Percentiles rank a stretch among this genome's conserved stretches.
Conservation (phyloP, 2,113 vertebrate genomes). For the Anarrhichthys ocellatus region DNA sequence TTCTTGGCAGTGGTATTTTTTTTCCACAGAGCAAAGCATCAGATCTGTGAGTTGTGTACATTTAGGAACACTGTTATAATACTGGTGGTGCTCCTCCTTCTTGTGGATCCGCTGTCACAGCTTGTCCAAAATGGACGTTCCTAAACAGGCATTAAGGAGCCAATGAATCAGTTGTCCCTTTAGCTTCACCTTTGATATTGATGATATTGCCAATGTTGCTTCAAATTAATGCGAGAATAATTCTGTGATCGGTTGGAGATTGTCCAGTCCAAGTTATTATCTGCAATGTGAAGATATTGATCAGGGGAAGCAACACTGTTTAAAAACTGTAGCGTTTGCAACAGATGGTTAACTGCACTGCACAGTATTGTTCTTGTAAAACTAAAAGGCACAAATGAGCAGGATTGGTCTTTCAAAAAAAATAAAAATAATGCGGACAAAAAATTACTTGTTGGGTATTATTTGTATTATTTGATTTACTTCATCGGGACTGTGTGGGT, state of each 20-base stretch:
- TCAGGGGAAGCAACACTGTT: background rate
- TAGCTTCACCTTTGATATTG: slow-evolving; percentile 6
- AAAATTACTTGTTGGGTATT: no score
- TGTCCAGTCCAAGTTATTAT: background rate
- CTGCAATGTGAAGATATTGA: background rate
- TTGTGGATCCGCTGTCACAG: background rate
- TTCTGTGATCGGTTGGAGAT: background rate
- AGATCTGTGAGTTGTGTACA: background rate
- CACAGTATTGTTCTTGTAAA: no score
- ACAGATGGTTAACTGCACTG: background rate
- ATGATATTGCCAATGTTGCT: background rate
- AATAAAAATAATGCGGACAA: no score
- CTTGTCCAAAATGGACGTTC: background rate
- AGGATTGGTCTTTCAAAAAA: no score
- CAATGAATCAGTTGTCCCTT: background rate
- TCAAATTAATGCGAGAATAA: background rate
- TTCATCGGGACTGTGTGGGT: no score
- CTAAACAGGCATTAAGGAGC: background rate
- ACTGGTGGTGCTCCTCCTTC: background rate
- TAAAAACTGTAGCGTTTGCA: background rate
- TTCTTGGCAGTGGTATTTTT: slow-evolving; percentile 6
- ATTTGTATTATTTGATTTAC: no score
- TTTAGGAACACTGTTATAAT: background rate
- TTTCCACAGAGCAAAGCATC: background rate
- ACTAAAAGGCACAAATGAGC: no score